phyloP scores from a whole-genome alignment of 2,888 invertebrate species.

The Agrotis clavis region DNA sequence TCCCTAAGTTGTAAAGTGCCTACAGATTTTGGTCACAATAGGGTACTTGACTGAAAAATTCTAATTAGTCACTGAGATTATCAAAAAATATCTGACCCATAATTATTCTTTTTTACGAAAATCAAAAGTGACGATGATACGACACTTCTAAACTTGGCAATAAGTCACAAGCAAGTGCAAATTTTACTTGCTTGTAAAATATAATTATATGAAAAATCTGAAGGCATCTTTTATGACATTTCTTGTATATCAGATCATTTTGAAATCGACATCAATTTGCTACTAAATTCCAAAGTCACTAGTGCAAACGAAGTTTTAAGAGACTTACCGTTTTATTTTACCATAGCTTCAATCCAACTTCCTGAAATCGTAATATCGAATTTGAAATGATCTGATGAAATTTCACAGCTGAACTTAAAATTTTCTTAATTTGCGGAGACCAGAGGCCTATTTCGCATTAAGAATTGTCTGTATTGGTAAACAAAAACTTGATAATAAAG shows the following conservation, averaged over 20 bases:
- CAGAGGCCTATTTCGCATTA: not conserved
- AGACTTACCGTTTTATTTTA: not conserved
- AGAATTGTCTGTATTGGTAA: not conserved
- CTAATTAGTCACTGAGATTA: too few relatives aligned
- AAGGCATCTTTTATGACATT: not conserved
- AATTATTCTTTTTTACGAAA: too few relatives aligned
- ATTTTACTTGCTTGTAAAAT: too few relatives aligned
- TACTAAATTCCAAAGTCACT: not conserved
- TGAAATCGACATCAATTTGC: not conserved
- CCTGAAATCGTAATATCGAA: not conserved
- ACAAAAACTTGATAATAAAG: constrained; percentile 9
- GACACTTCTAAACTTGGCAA: too few relatives aligned
- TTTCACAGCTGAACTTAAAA: not conserved
- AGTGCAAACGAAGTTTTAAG: not conserved
- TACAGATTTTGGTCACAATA: not conserved
- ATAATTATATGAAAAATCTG: not conserved
- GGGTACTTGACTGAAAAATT: too few relatives aligned
- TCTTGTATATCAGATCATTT: not conserved
- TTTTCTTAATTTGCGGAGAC: not conserved
- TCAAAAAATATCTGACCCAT: too few relatives aligned
- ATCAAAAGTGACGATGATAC: too few relatives aligned
- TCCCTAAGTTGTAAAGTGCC: not conserved
- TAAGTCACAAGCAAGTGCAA: too few relatives aligned
- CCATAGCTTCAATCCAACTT: not conserved
- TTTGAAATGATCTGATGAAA: not conserved